phyloP scores from a whole-genome alignment of 2,797 vertebrate species.

The Rhinichthys osculus region DNA sequence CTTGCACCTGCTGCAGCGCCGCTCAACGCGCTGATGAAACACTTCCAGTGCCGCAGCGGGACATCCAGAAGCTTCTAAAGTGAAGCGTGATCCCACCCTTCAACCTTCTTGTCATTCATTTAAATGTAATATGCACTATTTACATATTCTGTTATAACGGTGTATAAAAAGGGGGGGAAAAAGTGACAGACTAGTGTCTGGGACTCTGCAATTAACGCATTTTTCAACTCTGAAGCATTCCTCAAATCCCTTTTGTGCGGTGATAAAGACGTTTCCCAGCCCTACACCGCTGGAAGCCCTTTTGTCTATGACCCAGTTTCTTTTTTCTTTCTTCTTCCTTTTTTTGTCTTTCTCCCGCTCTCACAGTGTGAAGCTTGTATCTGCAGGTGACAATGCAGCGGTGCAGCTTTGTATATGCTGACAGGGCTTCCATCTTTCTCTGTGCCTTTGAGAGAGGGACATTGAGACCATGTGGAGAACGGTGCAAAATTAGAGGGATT shows the following conservation, averaged over 20 bases:
- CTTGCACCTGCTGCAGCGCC: conserved; percentile 58
- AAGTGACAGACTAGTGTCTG: conserved; percentile 25
- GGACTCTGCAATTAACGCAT: conserved; percentile 55
- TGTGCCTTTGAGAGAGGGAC: conserved; percentile 68
- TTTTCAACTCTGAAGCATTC: conserved; percentile 29
- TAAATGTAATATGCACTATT: conserved; percentile 38
- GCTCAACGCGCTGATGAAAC: conserved; percentile 57
- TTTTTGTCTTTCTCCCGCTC: conserved; percentile 40
- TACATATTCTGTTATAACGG: conserved; percentile 33
- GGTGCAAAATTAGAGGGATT: conserved; percentile 15
- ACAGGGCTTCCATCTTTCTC: conserved; percentile 46
- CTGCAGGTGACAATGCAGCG: conserved; percentile 49
- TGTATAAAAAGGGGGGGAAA: not conserved
- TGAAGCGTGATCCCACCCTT: conserved; percentile 42
- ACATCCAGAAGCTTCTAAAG: conserved; percentile 44
- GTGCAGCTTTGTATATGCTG: conserved; percentile 52
- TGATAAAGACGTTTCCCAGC: conserved; percentile 39
- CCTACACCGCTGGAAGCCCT: conserved; percentile 28
- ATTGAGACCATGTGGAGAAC: not conserved
- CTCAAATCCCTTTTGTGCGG: conserved; percentile 47
- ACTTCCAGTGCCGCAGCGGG: conserved; percentile 54
- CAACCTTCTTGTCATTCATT: conserved; percentile 35
- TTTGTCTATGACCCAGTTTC: conserved; percentile 58
- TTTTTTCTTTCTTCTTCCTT: conserved; percentile 42
- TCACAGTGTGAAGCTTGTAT: conserved; percentile 42